Evolutionary conservation across 2,113 vertebrate species (phyloP), one percentile per base, ranked within the genome.

Genomic region (Cairina moschata): DNA sequence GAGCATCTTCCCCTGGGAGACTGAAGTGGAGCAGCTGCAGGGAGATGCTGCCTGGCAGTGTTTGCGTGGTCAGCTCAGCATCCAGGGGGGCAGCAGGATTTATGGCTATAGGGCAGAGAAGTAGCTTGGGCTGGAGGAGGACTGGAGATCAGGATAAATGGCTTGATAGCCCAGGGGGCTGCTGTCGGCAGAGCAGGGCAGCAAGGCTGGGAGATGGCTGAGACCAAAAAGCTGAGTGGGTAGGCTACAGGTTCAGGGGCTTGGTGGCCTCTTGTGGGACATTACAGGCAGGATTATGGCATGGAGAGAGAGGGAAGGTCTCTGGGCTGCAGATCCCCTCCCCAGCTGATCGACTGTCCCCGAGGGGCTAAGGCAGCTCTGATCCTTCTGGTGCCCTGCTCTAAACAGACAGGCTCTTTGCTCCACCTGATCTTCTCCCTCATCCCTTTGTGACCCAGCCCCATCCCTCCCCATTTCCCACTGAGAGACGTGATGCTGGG

Each of bases 81-180:
- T 28, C 58, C 5, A 66, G 82, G 66, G 44, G 66, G 69, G 21
- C 1, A 6, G 67, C 58, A 16, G 92, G 67, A 80, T 94, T 91
- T 76, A 58, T 31, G 58, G 67, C 54, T 79, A 0, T 0, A 69
- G 75, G 78, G 54, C 26, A 73, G 76, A 68, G 69, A 63, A 42
- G 31, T 40, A 42, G 55, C 77, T 65, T 55, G 68, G 46, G 26
- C 71, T 78, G 88, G 28, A 79, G 65, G 9, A 83, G 32, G 26
- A 63, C 0, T 4, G 55, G 82, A 80, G 46, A 54, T 52, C 20
- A 0, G 0, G 32, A 86, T 71, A 76, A 74, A 69, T 5, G 0
- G 12, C 54, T 91, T 86, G 68, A 73, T 83, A 71, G 13, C 31
- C 68, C 0, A 0, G 17, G 36, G 29, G 54, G 54, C 23, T 34